A percentile compares a stretch with the other conserved stretches of the same genome.
phyloP scores from a whole-genome alignment of 2,113 vertebrate genomes.

The Erinaceus europaeus region DNA sequence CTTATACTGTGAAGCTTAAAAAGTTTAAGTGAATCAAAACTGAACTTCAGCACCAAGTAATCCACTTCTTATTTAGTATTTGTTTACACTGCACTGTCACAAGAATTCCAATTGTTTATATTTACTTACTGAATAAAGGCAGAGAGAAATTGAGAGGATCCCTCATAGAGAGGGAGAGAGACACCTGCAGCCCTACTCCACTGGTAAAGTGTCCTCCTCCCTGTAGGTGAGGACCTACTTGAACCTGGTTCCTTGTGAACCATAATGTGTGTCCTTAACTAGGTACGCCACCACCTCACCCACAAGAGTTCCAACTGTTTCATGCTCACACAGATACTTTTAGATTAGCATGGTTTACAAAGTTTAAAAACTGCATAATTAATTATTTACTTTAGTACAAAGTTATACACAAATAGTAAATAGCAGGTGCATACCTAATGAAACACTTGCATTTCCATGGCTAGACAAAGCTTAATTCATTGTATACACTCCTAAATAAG shows the following conservation, averaged over 20 bases:
- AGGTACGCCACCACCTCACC: too few relatives aligned
- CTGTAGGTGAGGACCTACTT: too few relatives aligned
- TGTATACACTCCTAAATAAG: slow-evolving; percentile 4
- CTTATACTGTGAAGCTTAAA: neutral
- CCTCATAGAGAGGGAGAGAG: too few relatives aligned
- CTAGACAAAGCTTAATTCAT: slow-evolving; percentile 9
- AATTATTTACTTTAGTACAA: neutral
- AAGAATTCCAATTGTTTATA: slow-evolving; percentile 40
- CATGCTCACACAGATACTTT: neutral
- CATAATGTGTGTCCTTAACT: too few relatives aligned
- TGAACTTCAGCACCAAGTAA: neutral
- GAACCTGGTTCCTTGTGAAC: too few relatives aligned
- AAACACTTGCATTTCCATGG: neutral
- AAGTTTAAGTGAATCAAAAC: neutral
- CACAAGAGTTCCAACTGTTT: too few relatives aligned
- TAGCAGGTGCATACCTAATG: neutral
- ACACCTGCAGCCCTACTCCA: too few relatives aligned
- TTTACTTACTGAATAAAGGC: too few relatives aligned
- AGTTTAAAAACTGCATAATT: neutral
- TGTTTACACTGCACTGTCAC: slow-evolving; percentile 11
- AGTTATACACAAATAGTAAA: neutral
- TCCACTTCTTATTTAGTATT: slow-evolving; percentile 10
- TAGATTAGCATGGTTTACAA: neutral
- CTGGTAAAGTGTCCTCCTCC: too few relatives aligned
- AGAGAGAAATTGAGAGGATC: too few relatives aligned